Evolutionary conservation across 2,113 vertebrate species (phyloP).

Genomic region (Macrotus californicus): DNA sequence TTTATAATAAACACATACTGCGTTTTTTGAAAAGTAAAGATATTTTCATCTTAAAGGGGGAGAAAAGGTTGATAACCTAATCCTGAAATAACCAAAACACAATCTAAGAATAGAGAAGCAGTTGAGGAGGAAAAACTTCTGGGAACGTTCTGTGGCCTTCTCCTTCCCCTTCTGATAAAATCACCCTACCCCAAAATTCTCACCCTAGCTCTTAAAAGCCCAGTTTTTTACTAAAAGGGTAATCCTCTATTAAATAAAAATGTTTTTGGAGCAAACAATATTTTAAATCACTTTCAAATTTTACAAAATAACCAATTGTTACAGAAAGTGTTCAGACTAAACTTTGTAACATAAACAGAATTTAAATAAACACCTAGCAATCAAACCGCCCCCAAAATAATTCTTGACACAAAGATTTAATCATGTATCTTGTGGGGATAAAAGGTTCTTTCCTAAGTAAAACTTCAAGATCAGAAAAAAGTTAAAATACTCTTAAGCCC

Average conservation of each 20-base stretch:
- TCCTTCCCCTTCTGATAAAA: neutral
- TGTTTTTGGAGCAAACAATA: neutral
- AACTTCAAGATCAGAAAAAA: slow-evolving; percentile 26
- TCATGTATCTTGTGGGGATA: neutral
- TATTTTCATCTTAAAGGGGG: neutral
- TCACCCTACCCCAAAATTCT: neutral
- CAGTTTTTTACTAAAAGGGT: neutral
- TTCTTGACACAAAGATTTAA: slow-evolving; percentile 14
- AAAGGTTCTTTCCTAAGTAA: slow-evolving; percentile 4
- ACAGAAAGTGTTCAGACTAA: neutral
- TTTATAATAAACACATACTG: neutral
- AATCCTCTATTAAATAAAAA: neutral
- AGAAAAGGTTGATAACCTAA: neutral
- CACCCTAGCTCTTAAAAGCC: neutral
- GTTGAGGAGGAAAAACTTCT: neutral
- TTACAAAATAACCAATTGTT: neutral
- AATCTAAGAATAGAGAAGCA: neutral
- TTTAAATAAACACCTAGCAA: neutral
- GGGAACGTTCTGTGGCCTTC: neutral
- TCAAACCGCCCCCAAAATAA: neutral
- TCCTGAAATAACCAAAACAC: neutral
- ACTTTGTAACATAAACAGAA: neutral
- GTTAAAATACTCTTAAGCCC: slow-evolving; percentile 13
- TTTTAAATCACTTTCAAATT: neutral
- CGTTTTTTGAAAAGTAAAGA: neutral